Base-by-base conservation (phyloP, 2,797 vertebrate genomes). In the Hemitrygon akajei region DNA sequence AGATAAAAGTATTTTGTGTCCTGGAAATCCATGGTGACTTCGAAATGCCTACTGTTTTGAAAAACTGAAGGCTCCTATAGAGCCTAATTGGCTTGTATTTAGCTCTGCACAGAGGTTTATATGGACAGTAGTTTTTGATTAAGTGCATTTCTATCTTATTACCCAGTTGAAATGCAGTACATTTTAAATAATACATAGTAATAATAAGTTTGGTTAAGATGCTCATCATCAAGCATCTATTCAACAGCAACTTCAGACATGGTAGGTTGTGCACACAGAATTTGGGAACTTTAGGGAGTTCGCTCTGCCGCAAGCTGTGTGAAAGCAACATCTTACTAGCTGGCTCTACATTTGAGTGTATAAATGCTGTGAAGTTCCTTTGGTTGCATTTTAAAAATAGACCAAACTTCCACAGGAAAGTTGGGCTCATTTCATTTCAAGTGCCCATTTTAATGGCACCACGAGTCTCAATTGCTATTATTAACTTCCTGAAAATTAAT, bases 11-110 rank as follows among this genome's bases (percentile, higher is more conserved):
- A 16, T 93, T 30, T 47, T 86, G 11, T 40, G 18, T 75, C 40
- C 69, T 56, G 66, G 69, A 75, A 73, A 27, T 92, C 22, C 40
- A 27, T 63, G 66, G 7, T 47, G 71, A 75, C 40, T 47, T 47
- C 71, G 20, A 93, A 75, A 71, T 71, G 25, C 91, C 91, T 56
- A 73, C 71, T 76, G 40, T 93, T 93, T 37, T 73, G 86, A 91
- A 71, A 84, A 91, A 69, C 22, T 91, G 34, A 71, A 66, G 86
- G 82, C 6, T 91, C 66, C 86, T 89, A 58, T 89, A 58, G 60
- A 89, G 89, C 37, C 34, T n/a, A 93, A 93, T 93, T 37, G 75
- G 30, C 37, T 56, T 76, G 63, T 27, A 27, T 93, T 76, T 93
- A 25, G 47, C 69, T 30, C 25, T 75, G 40, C 27, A n/a, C n/a